These are phyloP conservation scores for Dromaius novaehollandiae DNA, from an alignment of 2,113 vertebrate species.

Conservation along the genomic window DNA sequence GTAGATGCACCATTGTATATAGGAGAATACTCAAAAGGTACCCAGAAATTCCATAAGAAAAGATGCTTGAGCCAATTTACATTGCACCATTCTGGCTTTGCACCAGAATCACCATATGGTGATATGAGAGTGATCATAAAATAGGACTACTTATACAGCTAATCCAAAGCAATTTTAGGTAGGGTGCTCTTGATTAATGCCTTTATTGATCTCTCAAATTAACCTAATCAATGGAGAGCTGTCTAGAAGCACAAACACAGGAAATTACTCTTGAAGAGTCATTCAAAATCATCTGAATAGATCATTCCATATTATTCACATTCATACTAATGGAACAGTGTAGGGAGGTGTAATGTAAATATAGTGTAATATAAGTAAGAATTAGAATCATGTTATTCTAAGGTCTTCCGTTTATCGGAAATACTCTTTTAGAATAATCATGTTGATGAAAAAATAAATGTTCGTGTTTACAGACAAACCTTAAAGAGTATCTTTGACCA, in stretches of 20 bases:
- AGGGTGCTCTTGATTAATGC: neutral
- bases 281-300: neutral
- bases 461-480: neutral
- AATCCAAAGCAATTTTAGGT: neutral
- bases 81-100: neutral
- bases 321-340: neutral
- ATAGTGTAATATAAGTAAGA: neutral
- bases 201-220: neutral
- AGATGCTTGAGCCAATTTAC: neutral
- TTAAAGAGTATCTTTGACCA: neutral
- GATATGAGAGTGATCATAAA: neutral
- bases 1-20: neutral
- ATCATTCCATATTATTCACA: neutral
- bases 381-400: neutral
- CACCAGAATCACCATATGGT: neutral
- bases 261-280: neutral
- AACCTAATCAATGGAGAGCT: neutral
- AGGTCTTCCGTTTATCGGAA: neutral
- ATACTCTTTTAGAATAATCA: neutral
- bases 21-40: neutral
- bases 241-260: neutral
- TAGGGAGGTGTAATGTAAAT: neutral
- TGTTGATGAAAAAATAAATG: neutral
- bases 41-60: neutral
- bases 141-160: neutral